phyloP scores from a whole-genome alignment of 2,113 vertebrate species.

The Psettodes erumei region DNA sequence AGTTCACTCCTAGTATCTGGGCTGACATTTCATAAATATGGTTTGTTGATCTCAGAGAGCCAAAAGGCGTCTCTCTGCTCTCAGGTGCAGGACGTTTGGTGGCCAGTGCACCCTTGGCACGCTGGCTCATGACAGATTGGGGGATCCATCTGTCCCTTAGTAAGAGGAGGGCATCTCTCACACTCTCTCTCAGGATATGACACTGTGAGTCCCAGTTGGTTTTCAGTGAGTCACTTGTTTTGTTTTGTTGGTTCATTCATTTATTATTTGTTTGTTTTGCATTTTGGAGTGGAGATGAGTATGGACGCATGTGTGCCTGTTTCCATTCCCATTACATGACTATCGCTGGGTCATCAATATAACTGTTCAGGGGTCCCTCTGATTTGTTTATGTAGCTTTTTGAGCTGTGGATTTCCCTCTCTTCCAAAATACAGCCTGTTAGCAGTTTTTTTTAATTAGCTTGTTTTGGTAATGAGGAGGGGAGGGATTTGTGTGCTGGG shows the following conservation, averaged over 20 bases:
- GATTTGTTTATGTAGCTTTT: constrained; percentile 22
- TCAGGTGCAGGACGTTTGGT: constrained; percentile 55
- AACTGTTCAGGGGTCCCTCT: constrained; percentile 32
- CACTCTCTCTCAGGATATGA: constrained; percentile 71
- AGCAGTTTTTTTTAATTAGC: constrained; percentile 69
- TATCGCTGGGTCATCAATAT: constrained; percentile 51
- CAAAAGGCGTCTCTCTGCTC: constrained; percentile 24
- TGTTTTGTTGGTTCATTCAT: too few relatives aligned
- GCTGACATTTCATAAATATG: not conserved
- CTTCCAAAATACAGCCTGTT: constrained; percentile 50
- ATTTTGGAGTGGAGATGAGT: constrained; percentile 27
- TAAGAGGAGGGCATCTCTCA: constrained; percentile 61
- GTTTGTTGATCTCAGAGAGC: not conserved
- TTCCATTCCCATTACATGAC: constrained; percentile 29
- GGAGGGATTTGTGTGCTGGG: constrained; percentile 38
- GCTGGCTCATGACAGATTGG: constrained; percentile 58
- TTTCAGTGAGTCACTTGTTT: constrained; percentile 75
- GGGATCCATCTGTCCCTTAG: constrained; percentile 70
- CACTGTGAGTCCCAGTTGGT: constrained; percentile 76
- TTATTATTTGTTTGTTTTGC: too few relatives aligned
- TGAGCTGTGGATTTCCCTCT: constrained; percentile 32
- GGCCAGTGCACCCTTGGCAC: constrained; percentile 64
- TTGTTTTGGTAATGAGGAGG: constrained; percentile 68
- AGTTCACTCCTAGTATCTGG: not conserved
- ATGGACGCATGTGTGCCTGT: constrained; percentile 33